Evolutionary conservation across 2,797 vertebrate species (phyloP).

Genomic region (Okamejei kenojei): DNA sequence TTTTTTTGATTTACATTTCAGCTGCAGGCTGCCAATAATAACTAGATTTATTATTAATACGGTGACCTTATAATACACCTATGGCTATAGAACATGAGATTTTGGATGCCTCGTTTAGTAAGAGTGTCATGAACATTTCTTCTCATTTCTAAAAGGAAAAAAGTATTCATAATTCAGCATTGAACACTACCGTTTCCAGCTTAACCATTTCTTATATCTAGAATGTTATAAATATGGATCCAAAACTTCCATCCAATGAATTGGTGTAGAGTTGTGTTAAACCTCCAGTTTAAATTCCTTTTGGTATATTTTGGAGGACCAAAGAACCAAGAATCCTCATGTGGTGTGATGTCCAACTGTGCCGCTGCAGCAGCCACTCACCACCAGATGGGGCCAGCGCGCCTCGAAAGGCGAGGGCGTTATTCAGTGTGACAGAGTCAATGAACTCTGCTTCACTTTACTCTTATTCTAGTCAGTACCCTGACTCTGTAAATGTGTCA

Average conservation of each 20-base stretch:
- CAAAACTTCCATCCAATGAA: background rate
- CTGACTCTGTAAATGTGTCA: background rate
- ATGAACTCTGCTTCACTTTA: background rate
- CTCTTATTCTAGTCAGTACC: background rate
- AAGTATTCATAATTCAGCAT: background rate
- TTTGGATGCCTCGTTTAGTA: background rate
- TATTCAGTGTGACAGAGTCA: background rate
- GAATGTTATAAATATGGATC: background rate
- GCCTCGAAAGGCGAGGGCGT: background rate
- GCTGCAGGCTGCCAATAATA: background rate
- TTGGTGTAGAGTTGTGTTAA: background rate
- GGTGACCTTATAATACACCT: background rate
- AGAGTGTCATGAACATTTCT: background rate
- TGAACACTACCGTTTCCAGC: background rate
- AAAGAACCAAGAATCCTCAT: no score
- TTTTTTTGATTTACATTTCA: no score
- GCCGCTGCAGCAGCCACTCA: background rate
- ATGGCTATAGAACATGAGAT: background rate
- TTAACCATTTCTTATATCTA: background rate
- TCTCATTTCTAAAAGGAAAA: background rate
- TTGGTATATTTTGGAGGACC: no score
- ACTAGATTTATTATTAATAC: background rate
- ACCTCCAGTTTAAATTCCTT: no score
- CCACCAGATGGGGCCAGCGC: background rate
- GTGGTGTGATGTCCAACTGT: no score